Evolutionary conservation across 2,113 vertebrate genomes (phyloP), one percentile per base, ranked within the genome.

Genomic region (Peromyscus californicus): DNA sequence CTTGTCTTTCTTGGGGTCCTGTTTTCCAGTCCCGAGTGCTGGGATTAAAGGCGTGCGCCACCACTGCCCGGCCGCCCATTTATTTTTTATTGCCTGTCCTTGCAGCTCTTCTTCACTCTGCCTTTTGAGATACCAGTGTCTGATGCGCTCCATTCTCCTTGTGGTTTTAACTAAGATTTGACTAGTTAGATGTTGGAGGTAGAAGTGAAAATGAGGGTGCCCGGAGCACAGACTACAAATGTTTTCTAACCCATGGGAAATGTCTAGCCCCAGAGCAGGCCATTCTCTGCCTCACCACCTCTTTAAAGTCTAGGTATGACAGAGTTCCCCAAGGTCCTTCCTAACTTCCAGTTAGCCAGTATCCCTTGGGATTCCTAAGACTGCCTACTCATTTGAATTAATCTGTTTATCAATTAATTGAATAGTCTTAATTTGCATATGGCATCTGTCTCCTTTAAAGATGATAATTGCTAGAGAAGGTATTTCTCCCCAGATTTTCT

Each of bases 321-420:
- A 59, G 33, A 72, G 13, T 3, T 67, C 61, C 10, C 7, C 11
- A 70, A 1, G 11, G 1, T 3, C 31, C 6, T 80, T 63, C 83
- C 48, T 13, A 85, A 82, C 36, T 86, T 95, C 36, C 39, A 61
- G 29, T 45, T 87, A 85, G 7, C 2, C 12, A 39, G 19, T 74
- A 17, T 67, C 22, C 33, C 36, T 91, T 72, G 36, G 39, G 13
- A 87, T 74, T 54, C 91, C 29, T 61, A 54, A 75, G 91, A 95
- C 9, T 80, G 12, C 21, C 15, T 2, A 24, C 72, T 54, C 12
- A 36, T 90, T 83, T 69, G 36, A 74, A 57, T 94, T 95, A 80
- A 87, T 21, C 31, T 76, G 33, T 92, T 86, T 82, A 86, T 91
- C 91, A 96, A 61, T 87, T 90, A 92, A 92, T 29, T 85, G 3